These are phyloP conservation scores for Azemiops feae DNA, from an alignment of 2,113 vertebrate genomes.

Conservation along the genomic window DNA sequence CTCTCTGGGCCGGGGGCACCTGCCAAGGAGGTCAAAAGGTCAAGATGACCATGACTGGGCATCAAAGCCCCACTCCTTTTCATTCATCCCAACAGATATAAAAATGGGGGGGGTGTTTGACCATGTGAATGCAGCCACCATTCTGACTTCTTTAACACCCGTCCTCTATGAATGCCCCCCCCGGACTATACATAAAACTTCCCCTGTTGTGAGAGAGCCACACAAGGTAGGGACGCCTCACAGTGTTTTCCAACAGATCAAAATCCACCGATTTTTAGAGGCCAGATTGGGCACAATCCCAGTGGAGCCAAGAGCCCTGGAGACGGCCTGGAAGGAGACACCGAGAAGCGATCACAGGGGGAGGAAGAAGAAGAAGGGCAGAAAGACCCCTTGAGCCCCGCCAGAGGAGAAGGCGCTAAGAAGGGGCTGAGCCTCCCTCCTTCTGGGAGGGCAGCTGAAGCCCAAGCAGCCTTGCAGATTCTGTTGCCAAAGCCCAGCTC, in stretches of 20 bases:
- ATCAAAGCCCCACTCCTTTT: not conserved
- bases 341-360: not conserved
- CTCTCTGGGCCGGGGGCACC: not conserved
- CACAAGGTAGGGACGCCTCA: not conserved
- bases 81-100: not conserved
- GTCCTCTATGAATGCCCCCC: not conserved
- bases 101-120: not conserved
- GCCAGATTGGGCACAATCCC: not conserved
- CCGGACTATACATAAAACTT: not conserved
- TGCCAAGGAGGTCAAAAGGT: not conserved
- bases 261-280: not conserved
- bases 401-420: not conserved
- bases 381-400: not conserved
- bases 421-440: not conserved
- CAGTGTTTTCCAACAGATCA: not conserved
- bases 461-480: not conserved
- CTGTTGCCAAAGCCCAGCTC: not conserved
- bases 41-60: not conserved
- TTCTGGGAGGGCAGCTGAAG: not conserved
- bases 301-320: not conserved
- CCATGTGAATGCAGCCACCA: not conserved
- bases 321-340: not conserved
- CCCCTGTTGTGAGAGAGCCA: not conserved
- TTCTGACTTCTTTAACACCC: not conserved
- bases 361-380: not conserved